phyloP scores from a whole-genome alignment of 2,888 invertebrate genomes.

The Acanthosoma haemorrhoidale region DNA sequence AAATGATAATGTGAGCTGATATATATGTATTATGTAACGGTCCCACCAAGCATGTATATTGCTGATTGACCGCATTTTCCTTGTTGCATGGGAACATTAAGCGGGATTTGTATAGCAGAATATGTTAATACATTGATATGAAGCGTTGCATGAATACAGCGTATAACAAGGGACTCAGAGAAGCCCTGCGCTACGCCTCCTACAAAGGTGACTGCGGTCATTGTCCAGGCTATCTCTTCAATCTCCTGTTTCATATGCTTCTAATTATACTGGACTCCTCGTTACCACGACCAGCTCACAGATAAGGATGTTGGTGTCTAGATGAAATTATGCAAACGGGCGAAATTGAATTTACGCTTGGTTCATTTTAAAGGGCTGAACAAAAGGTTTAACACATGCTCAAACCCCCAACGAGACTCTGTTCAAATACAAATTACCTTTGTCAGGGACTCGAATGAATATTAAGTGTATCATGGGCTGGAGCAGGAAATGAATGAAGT shows the following conservation, averaged over 20 bases:
- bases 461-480: too few relatives aligned
- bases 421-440: too few relatives aligned
- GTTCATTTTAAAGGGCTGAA: neutral
- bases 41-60: too few relatives aligned
- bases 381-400: conserved; percentile 3
- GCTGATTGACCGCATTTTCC: too few relatives aligned
- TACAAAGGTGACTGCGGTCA: neutral
- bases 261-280: neutral
- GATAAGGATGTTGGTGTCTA: neutral
- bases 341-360: neutral
- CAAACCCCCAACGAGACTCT: too few relatives aligned
- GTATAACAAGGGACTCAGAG: neutral
- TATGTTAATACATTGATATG: neutral
- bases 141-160: neutral
- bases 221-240: neutral
- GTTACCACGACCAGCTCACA: too few relatives aligned
- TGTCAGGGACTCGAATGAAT: too few relatives aligned
- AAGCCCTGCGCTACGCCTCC: neutral
- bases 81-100: too few relatives aligned
- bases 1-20: too few relatives aligned
- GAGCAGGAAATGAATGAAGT: too few relatives aligned
- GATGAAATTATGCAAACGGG: neutral
- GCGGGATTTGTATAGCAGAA: too few relatives aligned
- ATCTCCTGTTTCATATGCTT: neutral
- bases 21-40: too few relatives aligned